Evolutionary conservation across 2,113 vertebrate species (phyloP).

Genomic region (Sinocyclocheilus anshuiensis): DNA sequence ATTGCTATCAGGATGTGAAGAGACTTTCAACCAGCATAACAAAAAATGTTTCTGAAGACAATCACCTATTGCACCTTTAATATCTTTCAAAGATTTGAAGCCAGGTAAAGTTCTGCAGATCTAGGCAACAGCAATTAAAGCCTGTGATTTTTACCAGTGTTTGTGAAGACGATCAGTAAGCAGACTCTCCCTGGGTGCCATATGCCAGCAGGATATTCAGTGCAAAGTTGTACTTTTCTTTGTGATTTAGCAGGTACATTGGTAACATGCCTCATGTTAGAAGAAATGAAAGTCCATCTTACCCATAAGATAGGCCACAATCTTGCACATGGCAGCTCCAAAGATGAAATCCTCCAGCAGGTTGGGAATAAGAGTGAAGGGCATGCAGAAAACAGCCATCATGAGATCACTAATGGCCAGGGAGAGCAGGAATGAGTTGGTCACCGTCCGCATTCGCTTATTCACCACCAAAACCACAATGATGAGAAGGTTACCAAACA

Average conservation of each 20-base stretch:
- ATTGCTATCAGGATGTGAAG: too few species aligned
- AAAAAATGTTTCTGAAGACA: too few species aligned
- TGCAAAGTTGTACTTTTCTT: neutral
- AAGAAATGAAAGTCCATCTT: slow-evolving; percentile 46
- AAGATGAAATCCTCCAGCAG: slow-evolving; percentile 94
- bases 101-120: neutral
- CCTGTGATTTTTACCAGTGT: neutral
- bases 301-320: slow-evolving; percentile 95
- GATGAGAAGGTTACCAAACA: slow-evolving; percentile 89
- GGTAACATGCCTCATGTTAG: neutral
- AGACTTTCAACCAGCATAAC: too few species aligned
- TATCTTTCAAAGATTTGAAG: neutral
- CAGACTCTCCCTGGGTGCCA: neutral
- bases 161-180: neutral
- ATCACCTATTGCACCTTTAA: neutral
- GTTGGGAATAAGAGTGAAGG: slow-evolving; percentile 92
- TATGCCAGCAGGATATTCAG: neutral
- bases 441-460: slow-evolving; percentile 90
- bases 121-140: neutral
- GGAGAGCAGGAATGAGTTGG: slow-evolving; percentile 94
- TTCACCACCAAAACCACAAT: slow-evolving; percentile 87
- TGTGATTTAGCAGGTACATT: neutral
- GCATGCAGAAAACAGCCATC: slow-evolving; percentile 93
- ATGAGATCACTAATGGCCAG: slow-evolving; percentile 93
- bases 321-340: slow-evolving; percentile 89